These are phyloP conservation scores for Taeniopygia guttata DNA, from an alignment of 2,797 vertebrate genomes.

Conservation along the genomic window DNA sequence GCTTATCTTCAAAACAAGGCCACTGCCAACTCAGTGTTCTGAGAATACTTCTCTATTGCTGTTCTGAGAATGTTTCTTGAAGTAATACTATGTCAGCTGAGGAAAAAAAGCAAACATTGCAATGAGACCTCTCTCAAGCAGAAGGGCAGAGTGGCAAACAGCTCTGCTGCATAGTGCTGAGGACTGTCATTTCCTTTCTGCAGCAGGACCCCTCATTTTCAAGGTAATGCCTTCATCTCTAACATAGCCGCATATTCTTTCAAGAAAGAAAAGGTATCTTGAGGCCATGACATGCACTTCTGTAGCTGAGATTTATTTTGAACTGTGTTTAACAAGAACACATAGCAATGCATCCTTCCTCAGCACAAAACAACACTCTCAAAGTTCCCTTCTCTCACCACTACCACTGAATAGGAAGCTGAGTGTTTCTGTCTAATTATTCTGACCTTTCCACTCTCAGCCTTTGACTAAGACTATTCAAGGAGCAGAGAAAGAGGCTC, in stretches of 20 bases:
- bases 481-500: slow-evolving; percentile 19
- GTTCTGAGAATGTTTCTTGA: background rate
- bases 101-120: background rate
- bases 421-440: slow-evolving; percentile 41
- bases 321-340: background rate
- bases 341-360: background rate
- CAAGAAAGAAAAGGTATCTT: background rate
- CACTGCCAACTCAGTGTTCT: background rate
- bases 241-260: background rate
- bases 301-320: slow-evolving; percentile 8
- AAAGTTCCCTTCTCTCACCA: background rate
- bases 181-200: background rate
- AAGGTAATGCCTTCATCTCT: background rate
- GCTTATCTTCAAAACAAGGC: background rate
- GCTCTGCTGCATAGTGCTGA: background rate
- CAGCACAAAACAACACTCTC: background rate
- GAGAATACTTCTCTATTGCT: background rate
- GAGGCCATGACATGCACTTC: background rate
- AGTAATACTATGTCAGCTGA: background rate
- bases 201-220: background rate
- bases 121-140: background rate
- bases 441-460: slow-evolving; percentile 36
- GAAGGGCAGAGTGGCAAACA: background rate
- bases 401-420: background rate
- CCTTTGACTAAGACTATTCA: slow-evolving; percentile 36